A percentile compares a stretch with the other conserved stretches of the same genome.
phyloP scores from a whole-genome alignment of 2,797 vertebrate species.

The Pipistrellus pipistrellus region DNA sequence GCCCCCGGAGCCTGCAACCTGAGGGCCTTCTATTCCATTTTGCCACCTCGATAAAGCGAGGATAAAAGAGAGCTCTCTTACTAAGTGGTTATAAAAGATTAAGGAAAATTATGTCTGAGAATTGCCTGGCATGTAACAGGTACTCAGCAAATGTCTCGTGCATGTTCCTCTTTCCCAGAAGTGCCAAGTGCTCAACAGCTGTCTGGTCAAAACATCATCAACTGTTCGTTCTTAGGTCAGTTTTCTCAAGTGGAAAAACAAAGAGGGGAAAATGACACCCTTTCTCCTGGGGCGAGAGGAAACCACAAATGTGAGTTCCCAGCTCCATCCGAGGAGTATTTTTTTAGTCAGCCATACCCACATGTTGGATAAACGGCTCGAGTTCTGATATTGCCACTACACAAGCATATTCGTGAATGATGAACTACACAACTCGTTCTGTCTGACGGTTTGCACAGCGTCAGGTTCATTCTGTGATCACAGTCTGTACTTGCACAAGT shows the following conservation, averaged over 20 bases:
- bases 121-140: neutral
- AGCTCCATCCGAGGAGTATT: neutral
- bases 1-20: neutral
- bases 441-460: neutral
- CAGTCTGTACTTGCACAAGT: neutral
- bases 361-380: neutral
- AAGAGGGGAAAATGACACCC: neutral
- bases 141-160: neutral
- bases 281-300: neutral
- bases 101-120: neutral
- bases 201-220: neutral
- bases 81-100: neutral
- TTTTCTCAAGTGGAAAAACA: neutral
- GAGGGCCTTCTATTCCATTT: neutral
- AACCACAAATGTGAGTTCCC: neutral
- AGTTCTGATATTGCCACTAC: neutral
- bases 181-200: neutral
- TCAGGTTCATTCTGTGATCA: neutral
- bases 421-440: neutral
- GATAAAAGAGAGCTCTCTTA: neutral
- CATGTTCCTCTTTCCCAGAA: neutral
- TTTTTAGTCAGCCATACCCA: neutral
- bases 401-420: neutral
- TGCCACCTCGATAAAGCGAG: neutral
- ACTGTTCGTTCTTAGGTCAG: neutral